A percentile compares a stretch with the other conserved stretches of the same genome.
Evolutionary conservation across 1,140 invertebrate genomes (phyloP).

Genomic region (Amyelois transitella): DNA sequence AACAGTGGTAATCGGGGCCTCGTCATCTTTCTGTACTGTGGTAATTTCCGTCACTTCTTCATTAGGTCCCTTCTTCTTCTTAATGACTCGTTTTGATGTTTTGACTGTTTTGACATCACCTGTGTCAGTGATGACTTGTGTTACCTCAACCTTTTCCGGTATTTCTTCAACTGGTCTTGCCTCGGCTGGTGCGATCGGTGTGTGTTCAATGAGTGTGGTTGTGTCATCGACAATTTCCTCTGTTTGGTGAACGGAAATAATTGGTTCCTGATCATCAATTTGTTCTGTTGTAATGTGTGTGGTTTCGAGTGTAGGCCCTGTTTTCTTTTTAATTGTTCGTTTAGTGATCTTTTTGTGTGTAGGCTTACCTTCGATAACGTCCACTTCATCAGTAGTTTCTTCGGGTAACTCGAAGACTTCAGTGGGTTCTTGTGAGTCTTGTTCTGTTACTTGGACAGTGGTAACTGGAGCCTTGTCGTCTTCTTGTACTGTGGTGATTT

Average conservation of each 20-base stretch:
- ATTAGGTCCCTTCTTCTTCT: constrained; percentile 55
- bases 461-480: constrained; percentile 58
- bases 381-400: constrained; percentile 22
- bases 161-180: constrained; percentile 35
- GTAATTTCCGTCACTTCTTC: constrained; percentile 66
- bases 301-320: constrained; percentile 31
- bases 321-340: constrained; percentile 33
- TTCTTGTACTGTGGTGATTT: constrained; percentile 68
- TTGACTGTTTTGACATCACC: constrained; percentile 46
- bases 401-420: constrained; percentile 7
- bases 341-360: constrained; percentile 36
- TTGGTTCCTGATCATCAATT: constrained; percentile 41
- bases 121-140: constrained; percentile 55
- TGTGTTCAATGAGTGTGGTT: too few relatives aligned
- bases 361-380: constrained; percentile 19
- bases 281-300: constrained; percentile 39
- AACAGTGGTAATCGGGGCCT: constrained; percentile 48
- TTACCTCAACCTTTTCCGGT: constrained; percentile 57
- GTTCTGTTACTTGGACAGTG: constrained; percentile 28
- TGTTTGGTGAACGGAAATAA: constrained; percentile 23
- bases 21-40: constrained; percentile 66
- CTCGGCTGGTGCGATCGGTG: too few relatives aligned
- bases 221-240: constrained; percentile 27
- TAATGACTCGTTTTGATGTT: constrained; percentile 52
- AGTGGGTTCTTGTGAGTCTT: constrained; percentile 11